Evolutionary conservation across 1,140 invertebrate species (phyloP).

Genomic region (Aphaenogaster rudis): DNA sequence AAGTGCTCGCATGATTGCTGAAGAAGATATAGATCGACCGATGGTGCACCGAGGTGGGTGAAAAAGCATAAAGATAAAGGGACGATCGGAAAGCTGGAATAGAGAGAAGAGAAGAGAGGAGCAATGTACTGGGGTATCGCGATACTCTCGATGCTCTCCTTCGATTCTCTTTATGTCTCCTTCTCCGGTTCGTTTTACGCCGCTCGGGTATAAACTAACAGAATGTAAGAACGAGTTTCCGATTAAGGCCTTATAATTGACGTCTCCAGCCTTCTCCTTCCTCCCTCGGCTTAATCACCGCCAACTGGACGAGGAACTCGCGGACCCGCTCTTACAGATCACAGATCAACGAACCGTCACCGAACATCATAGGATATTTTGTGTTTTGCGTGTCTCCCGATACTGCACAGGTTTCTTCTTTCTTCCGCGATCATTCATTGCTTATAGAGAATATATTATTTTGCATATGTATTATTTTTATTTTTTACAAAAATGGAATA

Average conservation of each 20-base stretch:
- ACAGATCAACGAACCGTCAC: conserved; percentile 83
- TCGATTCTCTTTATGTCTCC: conserved; percentile 63
- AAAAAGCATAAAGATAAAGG: conserved; percentile 13
- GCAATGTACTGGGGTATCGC: background rate
- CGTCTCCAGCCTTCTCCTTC: conserved; percentile 80
- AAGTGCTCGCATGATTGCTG: conserved; percentile 10
- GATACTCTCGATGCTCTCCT: conserved; percentile 40
- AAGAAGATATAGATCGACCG: conserved; percentile 17
- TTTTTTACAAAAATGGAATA: background rate
- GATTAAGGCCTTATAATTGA: conserved; percentile 87
- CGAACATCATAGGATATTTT: conserved; percentile 45
- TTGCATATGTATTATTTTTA: background rate
- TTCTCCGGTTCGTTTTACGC: conserved; percentile 70
- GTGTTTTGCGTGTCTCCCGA: background rate
- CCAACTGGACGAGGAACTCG: conserved; percentile 75
- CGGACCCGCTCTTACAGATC: conserved; percentile 78
- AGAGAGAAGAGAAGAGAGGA: too few species aligned
- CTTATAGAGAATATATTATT: background rate
- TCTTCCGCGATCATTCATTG: conserved; percentile 32
- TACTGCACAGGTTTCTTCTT: conserved; percentile 66
- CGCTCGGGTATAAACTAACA: conserved; percentile 81
- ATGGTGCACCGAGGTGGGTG: background rate
- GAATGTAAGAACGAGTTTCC: conserved; percentile 86
- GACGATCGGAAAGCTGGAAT: conserved; percentile 12
- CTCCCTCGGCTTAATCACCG: conserved; percentile 84